phyloP scores from a whole-genome alignment of 2,797 vertebrate genomes.

The Pangasius krempfi region DNA sequence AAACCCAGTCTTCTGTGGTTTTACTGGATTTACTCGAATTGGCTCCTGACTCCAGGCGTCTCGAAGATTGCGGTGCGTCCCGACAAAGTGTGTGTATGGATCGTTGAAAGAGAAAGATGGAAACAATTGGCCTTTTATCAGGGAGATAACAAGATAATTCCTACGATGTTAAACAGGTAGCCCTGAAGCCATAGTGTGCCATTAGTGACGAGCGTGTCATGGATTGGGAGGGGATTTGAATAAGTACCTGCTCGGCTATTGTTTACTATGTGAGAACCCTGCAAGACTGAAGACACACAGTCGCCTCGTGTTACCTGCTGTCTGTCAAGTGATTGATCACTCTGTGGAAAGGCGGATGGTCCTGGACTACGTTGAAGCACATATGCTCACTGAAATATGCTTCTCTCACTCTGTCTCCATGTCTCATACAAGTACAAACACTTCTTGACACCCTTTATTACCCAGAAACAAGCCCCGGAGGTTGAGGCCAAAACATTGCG shows the following conservation, averaged over 20 bases:
- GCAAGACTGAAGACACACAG: conserved; percentile 33
- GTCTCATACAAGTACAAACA: conserved; percentile 86
- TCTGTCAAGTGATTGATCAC: conserved; percentile 72
- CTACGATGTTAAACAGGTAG: conserved; percentile 28
- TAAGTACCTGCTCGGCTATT: conserved; percentile 46
- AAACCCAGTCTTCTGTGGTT: background rate
- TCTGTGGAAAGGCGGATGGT: conserved; percentile 68
- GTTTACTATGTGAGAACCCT: conserved; percentile 48
- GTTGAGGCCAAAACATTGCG: conserved; percentile 90
- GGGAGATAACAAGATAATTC: conserved; percentile 44
- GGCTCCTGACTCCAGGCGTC: background rate
- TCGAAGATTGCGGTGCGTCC: background rate
- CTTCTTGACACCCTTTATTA: conserved; percentile 83
- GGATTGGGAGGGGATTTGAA: conserved; percentile 42
- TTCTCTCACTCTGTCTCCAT: conserved; percentile 61
- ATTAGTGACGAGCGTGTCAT: conserved; percentile 50
- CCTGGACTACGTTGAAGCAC: conserved; percentile 64
- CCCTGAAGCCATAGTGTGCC: conserved; percentile 18
- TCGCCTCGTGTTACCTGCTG: conserved; percentile 45
- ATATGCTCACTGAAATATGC: conserved; percentile 56
- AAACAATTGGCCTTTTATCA: conserved; percentile 34
- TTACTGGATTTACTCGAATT: background rate
- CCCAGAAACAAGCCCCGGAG: conserved; percentile 85
- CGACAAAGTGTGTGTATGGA: conserved; percentile 24
- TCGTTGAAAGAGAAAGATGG: conserved; percentile 3